phyloP scores from a whole-genome alignment of 2,797 vertebrate species.

The Poeciliopsis paucimaculata region DNA sequence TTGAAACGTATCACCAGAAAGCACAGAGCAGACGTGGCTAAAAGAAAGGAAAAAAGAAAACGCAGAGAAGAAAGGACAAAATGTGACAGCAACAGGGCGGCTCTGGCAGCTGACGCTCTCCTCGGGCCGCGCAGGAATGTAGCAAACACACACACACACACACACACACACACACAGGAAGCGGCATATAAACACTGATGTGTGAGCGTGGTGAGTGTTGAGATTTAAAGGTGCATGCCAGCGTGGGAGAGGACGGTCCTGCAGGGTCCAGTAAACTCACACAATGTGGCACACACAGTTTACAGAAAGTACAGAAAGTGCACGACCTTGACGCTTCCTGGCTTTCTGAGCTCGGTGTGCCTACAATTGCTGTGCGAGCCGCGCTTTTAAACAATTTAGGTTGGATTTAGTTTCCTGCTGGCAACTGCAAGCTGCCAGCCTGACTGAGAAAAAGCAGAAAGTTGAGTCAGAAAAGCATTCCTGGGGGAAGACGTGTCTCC shows the following conservation, averaged over 20 bases:
- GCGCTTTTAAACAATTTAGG: conserved; percentile 36
- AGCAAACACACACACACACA: conserved; percentile 38
- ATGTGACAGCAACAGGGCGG: conserved; percentile 64
- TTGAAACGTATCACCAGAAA: not conserved
- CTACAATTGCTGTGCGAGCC: conserved; percentile 24
- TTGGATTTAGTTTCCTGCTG: conserved; percentile 38
- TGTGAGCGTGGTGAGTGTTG: conserved; percentile 35
- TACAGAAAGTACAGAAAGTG: conserved; percentile 41
- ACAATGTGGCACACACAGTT: conserved; percentile 2
- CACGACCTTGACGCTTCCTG: conserved; percentile 65
- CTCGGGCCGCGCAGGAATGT: conserved; percentile 71
- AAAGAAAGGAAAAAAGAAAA: not conserved
- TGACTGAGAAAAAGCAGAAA: conserved; percentile 13
- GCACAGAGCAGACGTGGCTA: not conserved
- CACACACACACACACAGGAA: conserved; percentile 55
- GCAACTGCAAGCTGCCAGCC: conserved; percentile 22
- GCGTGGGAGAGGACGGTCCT: not conserved
- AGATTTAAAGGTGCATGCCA: conserved; percentile 26
- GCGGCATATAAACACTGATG: conserved; percentile 58
- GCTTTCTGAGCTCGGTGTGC: conserved; percentile 45
- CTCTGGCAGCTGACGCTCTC: conserved; percentile 59
- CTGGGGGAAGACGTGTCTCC: not conserved
- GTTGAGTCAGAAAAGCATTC: conserved; percentile 31
- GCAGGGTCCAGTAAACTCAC: conserved; percentile 17
- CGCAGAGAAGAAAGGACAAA: conserved; percentile 39